A percentile compares a stretch with the other conserved stretches of the same genome.
phyloP scores from a whole-genome alignment of 1,140 invertebrate genomes.

The Drosophila sucinea region DNA sequence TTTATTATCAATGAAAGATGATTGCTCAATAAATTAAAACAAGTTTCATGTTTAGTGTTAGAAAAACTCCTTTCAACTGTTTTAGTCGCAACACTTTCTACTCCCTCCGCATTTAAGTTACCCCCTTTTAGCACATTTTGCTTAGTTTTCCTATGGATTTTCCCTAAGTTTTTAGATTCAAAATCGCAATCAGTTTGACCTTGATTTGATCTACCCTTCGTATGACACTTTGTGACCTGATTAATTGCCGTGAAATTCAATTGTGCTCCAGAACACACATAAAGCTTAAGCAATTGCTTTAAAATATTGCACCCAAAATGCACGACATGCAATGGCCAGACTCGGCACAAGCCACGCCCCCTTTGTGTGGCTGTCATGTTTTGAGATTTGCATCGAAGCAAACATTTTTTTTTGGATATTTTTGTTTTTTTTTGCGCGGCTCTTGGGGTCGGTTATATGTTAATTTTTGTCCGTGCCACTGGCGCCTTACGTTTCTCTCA shows the following conservation, averaged over 20 bases:
- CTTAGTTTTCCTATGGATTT: no score
- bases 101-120: no score
- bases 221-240: slow-evolving; percentile 2
- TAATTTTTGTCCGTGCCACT: slow-evolving; percentile 55
- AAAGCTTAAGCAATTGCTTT: slow-evolving; percentile 19
- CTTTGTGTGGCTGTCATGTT: slow-evolving; percentile 46
- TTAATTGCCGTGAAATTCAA: slow-evolving; percentile 82
- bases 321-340: slow-evolving; percentile 11
- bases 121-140: no score
- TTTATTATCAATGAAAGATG: no score
- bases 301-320: slow-evolving; percentile 18
- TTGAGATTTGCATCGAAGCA: slow-evolving; percentile 45
- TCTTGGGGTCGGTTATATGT: slow-evolving; percentile 43
- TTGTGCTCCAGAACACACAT: slow-evolving; percentile 44
- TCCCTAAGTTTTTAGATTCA: no score
- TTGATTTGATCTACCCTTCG: background rate
- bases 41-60: no score
- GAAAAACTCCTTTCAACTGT: no score
- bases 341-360: slow-evolving; percentile 36
- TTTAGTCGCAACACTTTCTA: no score
- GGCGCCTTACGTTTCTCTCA: slow-evolving; percentile 41
- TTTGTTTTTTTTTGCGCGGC: slow-evolving; percentile 1
- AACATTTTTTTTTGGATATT: background rate
- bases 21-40: no score
- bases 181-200: slow-evolving; percentile 1